Percentiles rank a stretch among this genome's conserved stretches.
Conservation (phyloP, 2,888 invertebrate species). For the Ischnus inquisitorius region DNA sequence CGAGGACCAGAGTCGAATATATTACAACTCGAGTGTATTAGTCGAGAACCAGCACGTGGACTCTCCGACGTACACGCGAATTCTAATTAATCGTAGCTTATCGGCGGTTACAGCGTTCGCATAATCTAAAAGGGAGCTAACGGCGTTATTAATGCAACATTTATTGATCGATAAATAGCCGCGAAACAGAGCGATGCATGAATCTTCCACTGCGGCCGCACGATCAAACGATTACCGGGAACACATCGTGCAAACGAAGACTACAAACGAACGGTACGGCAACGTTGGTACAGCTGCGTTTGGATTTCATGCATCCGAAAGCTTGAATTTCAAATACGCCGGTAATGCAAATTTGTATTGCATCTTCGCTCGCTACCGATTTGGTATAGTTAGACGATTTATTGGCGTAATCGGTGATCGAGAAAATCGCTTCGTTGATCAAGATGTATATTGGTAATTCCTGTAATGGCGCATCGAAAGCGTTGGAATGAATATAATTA, state of each 20-base stretch:
- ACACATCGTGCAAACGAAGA: slow-evolving; percentile 10
- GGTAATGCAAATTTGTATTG: slow-evolving; percentile 18
- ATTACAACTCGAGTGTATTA: neutral
- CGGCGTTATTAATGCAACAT: slow-evolving; percentile 17
- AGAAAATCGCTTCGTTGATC: neutral
- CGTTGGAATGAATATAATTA: neutral
- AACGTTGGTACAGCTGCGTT: slow-evolving; percentile 9
- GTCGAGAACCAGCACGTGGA: slow-evolving; percentile 10
- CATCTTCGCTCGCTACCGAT: neutral
- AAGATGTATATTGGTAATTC: neutral
- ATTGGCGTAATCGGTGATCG: neutral
- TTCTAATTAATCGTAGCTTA: slow-evolving; percentile 40
- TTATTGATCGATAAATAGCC: slow-evolving; percentile 30
- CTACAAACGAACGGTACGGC: neutral
- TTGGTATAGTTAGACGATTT: neutral
- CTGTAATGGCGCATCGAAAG: neutral
- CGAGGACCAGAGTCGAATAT: neutral
- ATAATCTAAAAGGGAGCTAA: slow-evolving; percentile 10
- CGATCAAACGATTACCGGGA: slow-evolving; percentile 22
- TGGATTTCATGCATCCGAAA: slow-evolving; percentile 11
- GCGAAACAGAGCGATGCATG: neutral
- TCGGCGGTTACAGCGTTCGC: slow-evolving; percentile 12
- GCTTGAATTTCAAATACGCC: slow-evolving; percentile 6
- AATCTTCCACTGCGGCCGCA: neutral
- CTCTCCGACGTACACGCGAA: neutral